Conservation (phyloP, 2,888 invertebrate genomes). For the Pinctada fucata region DNA sequence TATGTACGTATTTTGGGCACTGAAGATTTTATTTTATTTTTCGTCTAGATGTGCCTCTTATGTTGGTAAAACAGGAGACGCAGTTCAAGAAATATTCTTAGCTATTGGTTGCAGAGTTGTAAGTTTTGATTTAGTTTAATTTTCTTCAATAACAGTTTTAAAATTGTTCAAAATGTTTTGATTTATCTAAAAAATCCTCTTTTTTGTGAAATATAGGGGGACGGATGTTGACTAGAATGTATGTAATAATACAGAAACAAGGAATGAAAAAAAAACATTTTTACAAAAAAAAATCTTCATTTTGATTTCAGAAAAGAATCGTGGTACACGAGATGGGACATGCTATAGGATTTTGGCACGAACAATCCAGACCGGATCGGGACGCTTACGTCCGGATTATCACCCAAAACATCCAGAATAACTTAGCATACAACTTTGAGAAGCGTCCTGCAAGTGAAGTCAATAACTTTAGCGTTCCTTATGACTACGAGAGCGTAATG, state of each 20-base stretch:
- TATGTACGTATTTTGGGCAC: too few relatives aligned
- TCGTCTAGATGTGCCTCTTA: conserved; percentile 83
- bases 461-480: conserved; percentile 55
- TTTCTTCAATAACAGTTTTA: not conserved
- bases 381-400: conserved; percentile 52
- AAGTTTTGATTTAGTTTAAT: conserved; percentile 33
- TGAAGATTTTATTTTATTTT: not conserved
- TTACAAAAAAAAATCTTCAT: not conserved
- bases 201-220: too few relatives aligned
- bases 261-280: too few relatives aligned
- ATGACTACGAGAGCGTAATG: conserved; percentile 68
- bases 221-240: too few relatives aligned
- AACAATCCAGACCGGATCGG: conserved; percentile 66
- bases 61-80: conserved; percentile 85
- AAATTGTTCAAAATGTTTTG: too few relatives aligned
- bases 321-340: conserved; percentile 67
- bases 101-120: conserved; percentile 77
- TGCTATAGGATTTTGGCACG: conserved; percentile 66
- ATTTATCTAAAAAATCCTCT: too few relatives aligned
- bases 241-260: too few relatives aligned
- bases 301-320: conserved; percentile 60
- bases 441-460: conserved; percentile 45
- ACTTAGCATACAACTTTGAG: conserved; percentile 58
- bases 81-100: conserved; percentile 83
- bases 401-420: conserved; percentile 42